Percentiles rank a stretch among this genome's conserved stretches.
Conservation (phyloP, 2,888 invertebrate species). For the Melanostoma scalare region DNA sequence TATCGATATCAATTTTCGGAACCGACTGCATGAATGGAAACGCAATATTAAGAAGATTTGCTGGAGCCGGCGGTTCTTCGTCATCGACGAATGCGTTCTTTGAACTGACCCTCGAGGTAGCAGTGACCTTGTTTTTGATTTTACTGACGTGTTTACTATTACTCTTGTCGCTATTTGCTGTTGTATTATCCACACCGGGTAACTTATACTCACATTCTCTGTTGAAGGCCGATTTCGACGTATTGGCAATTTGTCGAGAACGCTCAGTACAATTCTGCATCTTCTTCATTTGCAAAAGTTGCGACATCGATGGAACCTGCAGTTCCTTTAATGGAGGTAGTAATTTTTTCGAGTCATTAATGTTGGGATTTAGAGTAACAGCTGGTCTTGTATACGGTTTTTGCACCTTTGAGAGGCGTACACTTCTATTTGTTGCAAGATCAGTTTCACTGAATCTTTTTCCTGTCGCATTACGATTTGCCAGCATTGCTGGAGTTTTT, state of each 20-base stretch:
- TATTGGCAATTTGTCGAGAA: conserved; percentile 83
- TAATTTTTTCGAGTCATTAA: conserved; percentile 43
- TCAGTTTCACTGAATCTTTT: conserved; percentile 77
- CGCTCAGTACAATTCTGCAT: conserved; percentile 84
- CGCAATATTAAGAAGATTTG: conserved; percentile 83
- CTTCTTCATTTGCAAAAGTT: conserved; percentile 85
- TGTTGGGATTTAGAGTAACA: conserved; percentile 73
- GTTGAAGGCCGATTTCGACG: conserved; percentile 75
- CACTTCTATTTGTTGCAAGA: conserved; percentile 74
- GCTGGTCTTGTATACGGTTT: conserved; percentile 77
- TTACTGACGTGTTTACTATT: conserved; percentile 73
- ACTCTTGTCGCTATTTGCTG: conserved; percentile 35
- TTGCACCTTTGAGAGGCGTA: conserved; percentile 75
- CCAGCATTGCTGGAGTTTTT: conserved; percentile 74
- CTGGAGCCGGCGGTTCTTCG: conserved; percentile 81
- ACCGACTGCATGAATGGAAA: conserved; percentile 80
- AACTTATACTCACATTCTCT: conserved; percentile 74
- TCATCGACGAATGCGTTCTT: conserved; percentile 74
- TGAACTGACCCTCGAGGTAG: conserved; percentile 60
- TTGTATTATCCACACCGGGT: conserved; percentile 47
- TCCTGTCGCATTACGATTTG: conserved; percentile 62
- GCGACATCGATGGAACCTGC: conserved; percentile 86
- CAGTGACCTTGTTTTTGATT: conserved; percentile 74
- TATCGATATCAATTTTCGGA: conserved; percentile 80
- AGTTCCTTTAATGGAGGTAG: conserved; percentile 81